These are phyloP conservation scores for Drosophila neonasuta DNA, from an alignment of 2,888 invertebrate species.

Conservation along the genomic window DNA sequence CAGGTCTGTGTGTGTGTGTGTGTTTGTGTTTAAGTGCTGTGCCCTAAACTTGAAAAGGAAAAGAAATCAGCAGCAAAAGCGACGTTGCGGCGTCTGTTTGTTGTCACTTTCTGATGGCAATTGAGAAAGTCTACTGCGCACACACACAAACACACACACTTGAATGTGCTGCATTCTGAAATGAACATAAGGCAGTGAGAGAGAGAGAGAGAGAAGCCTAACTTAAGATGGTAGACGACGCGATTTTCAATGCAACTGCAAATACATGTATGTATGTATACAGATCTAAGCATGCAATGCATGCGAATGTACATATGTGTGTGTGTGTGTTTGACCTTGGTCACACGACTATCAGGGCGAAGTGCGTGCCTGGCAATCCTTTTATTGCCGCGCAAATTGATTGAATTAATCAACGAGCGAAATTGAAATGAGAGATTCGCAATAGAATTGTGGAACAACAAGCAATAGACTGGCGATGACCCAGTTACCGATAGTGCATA, in stretches of 20 bases:
- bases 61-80: constrained; percentile 37
- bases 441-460: constrained; percentile 22
- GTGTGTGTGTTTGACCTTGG: constrained; percentile 1
- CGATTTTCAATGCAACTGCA: background rate
- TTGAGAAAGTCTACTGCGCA: constrained; percentile 41
- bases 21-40: constrained; percentile 7
- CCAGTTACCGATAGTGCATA: constrained; percentile 14
- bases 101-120: constrained; percentile 47
- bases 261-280: no score
- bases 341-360: background rate
- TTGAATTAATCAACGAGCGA: constrained; percentile 55
- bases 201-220: background rate
- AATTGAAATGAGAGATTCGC: constrained; percentile 17
- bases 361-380: constrained; percentile 37
- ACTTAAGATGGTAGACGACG: background rate
- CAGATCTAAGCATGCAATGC: background rate
- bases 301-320: background rate
- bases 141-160: background rate
- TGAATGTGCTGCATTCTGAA: constrained; percentile 1
- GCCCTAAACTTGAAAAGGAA: constrained; percentile 47
- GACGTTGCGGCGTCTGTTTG: constrained; percentile 12
- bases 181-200: constrained; percentile 1
- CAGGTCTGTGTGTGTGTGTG: background rate
- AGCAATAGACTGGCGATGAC: constrained; percentile 39
- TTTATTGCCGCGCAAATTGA: constrained; percentile 61